Base-by-base conservation (phyloP, 2,113 vertebrate species). In the Zapornia atra region DNA sequence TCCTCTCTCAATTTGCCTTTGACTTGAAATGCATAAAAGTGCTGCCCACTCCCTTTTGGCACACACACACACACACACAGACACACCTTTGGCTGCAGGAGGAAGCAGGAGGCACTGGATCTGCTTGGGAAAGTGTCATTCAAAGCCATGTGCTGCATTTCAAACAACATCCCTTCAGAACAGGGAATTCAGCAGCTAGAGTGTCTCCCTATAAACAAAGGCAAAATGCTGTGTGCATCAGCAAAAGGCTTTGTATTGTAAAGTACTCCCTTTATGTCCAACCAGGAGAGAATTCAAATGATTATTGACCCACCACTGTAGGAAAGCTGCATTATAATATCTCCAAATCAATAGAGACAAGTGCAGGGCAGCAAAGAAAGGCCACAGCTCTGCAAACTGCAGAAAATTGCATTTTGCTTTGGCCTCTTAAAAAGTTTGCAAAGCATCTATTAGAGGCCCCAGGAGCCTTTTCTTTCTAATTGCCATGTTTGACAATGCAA, bases 391-490 rank as follows among this genome's bases (percentile, higher is more conserved):
- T 80, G 86, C 86, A 90, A 95, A 84, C 63, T 56, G 84, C 92
- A 86, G 79, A 94, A 56, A 94, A 68, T 28, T 56, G 95, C 93
- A 50, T 94, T 95, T 91, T 73, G 75, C 83, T 95, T 70, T 70
- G 95, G 93, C 97, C 90, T 96, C 95, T 96, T 75, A 83, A 51
- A 90, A 95, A 92, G 91, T 94, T 92, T 97, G 91, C 77, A 50
- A 79, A 94, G 89, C 82, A 88, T 95, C 94, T 96, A 83, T 92
- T 91, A 94, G 82, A 93, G 92, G 87, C 56, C 96, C 86, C 97
- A 10, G 7, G 95, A 95, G 97, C 80, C 96, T 91, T 95, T 97
- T 97, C 94, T 70, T 95, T 89, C 96, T 95, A 96, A 97, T 97
- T 96, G 96, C 91, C 85, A 12, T 87, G 77, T 96, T 94, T 96